A percentile compares a stretch with the other conserved stretches of the same genome.
These are phyloP conservation scores for Eumaeus atala DNA, from an alignment of 1,140 invertebrate genomes.

Conservation along the genomic window DNA sequence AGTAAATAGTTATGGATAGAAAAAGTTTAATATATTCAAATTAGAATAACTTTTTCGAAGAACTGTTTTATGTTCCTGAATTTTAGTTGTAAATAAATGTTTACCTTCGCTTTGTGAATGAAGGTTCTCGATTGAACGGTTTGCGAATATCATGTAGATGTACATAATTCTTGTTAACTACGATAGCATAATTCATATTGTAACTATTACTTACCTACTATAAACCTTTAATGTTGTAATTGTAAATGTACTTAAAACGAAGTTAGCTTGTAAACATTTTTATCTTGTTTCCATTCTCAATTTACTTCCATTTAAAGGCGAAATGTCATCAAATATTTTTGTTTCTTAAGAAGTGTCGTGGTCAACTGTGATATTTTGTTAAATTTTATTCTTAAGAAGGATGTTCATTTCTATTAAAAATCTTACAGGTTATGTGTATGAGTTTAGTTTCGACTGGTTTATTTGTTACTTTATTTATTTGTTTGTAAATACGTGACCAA, in stretches of 20 bases:
- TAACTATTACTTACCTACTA: slow-evolving; percentile 56
- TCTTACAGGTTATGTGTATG: slow-evolving; percentile 36
- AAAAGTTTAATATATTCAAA: slow-evolving; percentile 70
- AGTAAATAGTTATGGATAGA: slow-evolving; percentile 36
- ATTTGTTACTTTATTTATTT: slow-evolving; percentile 68
- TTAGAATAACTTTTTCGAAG: slow-evolving; percentile 54
- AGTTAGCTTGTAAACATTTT: slow-evolving; percentile 44
- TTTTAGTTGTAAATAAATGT: slow-evolving; percentile 69
- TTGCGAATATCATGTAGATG: slow-evolving; percentile 12
- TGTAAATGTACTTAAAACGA: slow-evolving; percentile 68
- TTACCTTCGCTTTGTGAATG: slow-evolving; percentile 38
- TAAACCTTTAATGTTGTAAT: slow-evolving; percentile 65
- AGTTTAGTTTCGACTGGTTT: slow-evolving; percentile 36
- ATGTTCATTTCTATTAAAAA: slow-evolving; percentile 45
- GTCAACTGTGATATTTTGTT: slow-evolving; percentile 74
- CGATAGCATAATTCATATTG: slow-evolving; percentile 52
- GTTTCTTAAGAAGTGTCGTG: slow-evolving; percentile 59
- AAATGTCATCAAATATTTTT: slow-evolving; percentile 32
- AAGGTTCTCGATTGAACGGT: slow-evolving; percentile 25
- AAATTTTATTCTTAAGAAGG: slow-evolving; percentile 68
- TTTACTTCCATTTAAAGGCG: slow-evolving; percentile 29
- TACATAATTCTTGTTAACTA: slow-evolving; percentile 24
- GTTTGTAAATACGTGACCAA: slow-evolving; percentile 58
- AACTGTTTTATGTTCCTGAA: slow-evolving; percentile 72
- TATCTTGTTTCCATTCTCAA: slow-evolving; percentile 38